Evolutionary conservation across 2,888 invertebrate genomes (phyloP).

Genomic region (Lycia hirtaria): DNA sequence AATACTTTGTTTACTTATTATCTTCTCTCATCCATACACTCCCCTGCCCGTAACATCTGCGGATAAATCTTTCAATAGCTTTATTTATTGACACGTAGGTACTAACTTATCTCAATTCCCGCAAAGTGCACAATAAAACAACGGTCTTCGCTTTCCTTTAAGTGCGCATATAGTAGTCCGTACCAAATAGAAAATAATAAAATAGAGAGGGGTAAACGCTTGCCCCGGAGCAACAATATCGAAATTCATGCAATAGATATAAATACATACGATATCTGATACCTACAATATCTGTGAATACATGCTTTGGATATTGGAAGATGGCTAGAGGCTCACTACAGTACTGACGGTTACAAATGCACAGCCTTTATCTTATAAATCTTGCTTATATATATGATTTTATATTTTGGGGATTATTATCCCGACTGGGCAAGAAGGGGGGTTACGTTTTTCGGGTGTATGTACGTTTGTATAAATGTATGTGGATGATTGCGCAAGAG

Average conservation of each 20-base stretch:
- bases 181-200: conserved; percentile 1
- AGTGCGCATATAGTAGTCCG: background rate
- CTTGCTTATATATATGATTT: too few species aligned
- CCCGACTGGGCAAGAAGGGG: too few species aligned
- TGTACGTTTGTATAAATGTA: too few species aligned
- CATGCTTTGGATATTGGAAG: background rate
- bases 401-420: too few species aligned
- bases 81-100: background rate
- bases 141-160: background rate
- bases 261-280: conserved; percentile 3
- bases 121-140: conserved; percentile 9
- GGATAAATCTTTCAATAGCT: background rate
- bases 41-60: background rate
- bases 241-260: conserved; percentile 6
- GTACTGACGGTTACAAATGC: too few species aligned
- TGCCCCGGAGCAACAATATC: conserved; percentile 16
- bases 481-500: too few species aligned
- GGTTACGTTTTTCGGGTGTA: too few species aligned
- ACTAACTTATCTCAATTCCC: background rate
- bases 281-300: conserved; percentile 4
- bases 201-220: conserved; percentile 3
- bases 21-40: background rate
- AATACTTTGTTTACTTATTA: background rate
- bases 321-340: too few species aligned
- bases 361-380: too few species aligned